These are phyloP conservation scores for Rhegmatorhina hoffmannsi DNA, from an alignment of 2,113 vertebrate genomes.

Conservation along the genomic window DNA sequence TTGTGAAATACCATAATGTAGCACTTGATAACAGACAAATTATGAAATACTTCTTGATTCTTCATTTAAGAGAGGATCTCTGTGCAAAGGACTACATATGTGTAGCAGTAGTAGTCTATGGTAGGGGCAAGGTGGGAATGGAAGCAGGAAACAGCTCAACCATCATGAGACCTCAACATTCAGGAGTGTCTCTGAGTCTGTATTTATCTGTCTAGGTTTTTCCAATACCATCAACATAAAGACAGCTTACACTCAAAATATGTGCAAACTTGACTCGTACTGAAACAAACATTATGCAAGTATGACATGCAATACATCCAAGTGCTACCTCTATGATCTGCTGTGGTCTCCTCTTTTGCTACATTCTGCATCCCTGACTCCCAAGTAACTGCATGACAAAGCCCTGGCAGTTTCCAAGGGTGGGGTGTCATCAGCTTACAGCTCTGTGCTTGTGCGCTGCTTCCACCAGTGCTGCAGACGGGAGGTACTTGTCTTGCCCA, in stretches of 20 bases:
- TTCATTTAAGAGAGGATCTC: neutral
- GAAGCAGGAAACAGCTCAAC: neutral
- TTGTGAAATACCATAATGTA: neutral
- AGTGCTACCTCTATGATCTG: neutral
- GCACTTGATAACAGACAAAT: neutral
- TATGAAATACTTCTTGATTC: neutral
- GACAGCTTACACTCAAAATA: neutral
- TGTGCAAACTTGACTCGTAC: neutral
- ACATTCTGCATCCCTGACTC: neutral
- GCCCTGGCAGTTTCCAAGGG: neutral
- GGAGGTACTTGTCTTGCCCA: neutral
- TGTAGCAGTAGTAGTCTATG: too few species aligned
- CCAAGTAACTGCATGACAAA: neutral
- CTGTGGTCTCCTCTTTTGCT: neutral
- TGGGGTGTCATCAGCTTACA: conserved; percentile 54
- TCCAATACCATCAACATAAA: neutral
- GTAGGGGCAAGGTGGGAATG: neutral
- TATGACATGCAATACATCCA: neutral
- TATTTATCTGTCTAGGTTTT: neutral
- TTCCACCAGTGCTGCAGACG: neutral
- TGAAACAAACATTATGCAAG: neutral
- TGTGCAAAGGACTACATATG: neutral
- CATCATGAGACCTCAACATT: neutral
- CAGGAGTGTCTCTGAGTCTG: neutral
- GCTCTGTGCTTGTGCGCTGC: neutral